Evolutionary conservation across 35 echinoderm and acorn worm species (phyloP).

Genomic region (Apostichopus japonicus): DNA sequence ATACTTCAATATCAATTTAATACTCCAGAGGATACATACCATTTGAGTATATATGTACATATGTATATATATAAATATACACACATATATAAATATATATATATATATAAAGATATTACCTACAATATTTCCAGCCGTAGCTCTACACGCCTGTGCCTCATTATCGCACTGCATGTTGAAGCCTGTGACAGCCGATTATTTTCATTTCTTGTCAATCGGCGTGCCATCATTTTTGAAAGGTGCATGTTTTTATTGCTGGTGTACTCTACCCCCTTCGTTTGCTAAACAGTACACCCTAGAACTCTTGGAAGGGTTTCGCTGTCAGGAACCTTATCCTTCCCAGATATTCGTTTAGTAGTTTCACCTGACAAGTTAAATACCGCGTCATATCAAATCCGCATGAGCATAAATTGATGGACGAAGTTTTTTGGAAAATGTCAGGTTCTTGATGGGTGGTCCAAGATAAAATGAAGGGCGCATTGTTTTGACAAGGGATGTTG

Average conservation of each 20-base stretch:
- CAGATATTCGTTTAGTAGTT: conserved; percentile 39
- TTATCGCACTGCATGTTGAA: neutral
- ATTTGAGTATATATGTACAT: too few relatives aligned
- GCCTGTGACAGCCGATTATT: conserved; percentile 17
- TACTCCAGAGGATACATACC: too few relatives aligned
- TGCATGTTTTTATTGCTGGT: conserved; percentile 54
- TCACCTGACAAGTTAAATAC: conserved; percentile 63
- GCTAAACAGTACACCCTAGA: conserved; percentile 61
- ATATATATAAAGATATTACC: neutral
- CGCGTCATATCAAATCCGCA: conserved; percentile 58
- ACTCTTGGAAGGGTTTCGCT: conserved; percentile 33
- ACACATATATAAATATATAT: neutral
- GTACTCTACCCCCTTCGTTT: conserved; percentile 54
- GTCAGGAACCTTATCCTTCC: conserved; percentile 16
- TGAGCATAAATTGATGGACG: conserved; percentile 49
- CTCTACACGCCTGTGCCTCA: conserved; percentile 29
- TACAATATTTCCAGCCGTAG: neutral
- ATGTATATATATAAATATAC: neutral
- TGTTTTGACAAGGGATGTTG: conserved; percentile 56
- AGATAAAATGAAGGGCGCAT: conserved; percentile 22
- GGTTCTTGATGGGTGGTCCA: conserved; percentile 55
- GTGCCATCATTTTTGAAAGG: conserved; percentile 41
- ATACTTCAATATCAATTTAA: too few relatives aligned
- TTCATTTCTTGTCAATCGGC: conserved; percentile 45
- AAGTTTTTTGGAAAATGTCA: conserved; percentile 59